Conservation (phyloP, 92 coral and sea anemone species). For the Zoanthus sociatus region DNA sequence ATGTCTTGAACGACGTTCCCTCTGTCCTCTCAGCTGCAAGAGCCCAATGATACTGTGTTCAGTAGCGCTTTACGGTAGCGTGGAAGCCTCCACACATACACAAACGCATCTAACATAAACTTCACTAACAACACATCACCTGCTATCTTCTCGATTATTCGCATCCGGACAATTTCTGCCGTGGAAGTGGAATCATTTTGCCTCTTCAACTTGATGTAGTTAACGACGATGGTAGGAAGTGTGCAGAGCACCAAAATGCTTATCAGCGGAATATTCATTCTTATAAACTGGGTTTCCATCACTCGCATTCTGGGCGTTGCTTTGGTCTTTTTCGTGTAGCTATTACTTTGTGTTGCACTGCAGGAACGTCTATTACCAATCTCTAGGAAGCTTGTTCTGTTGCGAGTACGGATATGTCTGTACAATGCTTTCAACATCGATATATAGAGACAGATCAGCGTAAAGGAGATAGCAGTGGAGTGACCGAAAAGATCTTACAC, state of each 20-base stretch:
- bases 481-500: slow-evolving; percentile 20
- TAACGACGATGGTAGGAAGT: slow-evolving; percentile 20
- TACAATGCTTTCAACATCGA: slow-evolving; percentile 14
- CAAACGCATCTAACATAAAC: slow-evolving; percentile 39
- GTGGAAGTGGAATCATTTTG: neutral
- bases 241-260: slow-evolving; percentile 10
- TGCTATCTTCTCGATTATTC: slow-evolving; percentile 14
- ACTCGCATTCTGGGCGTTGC: neutral
- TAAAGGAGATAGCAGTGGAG: slow-evolving; percentile 14
- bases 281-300: slow-evolving; percentile 30
- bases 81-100: slow-evolving; percentile 44
- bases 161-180: neutral
- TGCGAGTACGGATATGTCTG: slow-evolving; percentile 19
- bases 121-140: slow-evolving; percentile 28
- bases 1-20: too few species aligned
- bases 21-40: neutral
- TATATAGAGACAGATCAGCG: slow-evolving; percentile 6
- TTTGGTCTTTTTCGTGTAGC: neutral
- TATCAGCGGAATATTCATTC: slow-evolving; percentile 20
- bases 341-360: neutral
- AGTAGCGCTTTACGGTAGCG: slow-evolving; percentile 39
- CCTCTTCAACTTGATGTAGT: neutral
- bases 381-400: slow-evolving; percentile 6
- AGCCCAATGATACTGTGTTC: neutral
- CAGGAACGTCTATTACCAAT: neutral